These are phyloP conservation scores for Limnephilus marmoratus DNA, from an alignment of 2,888 invertebrate genomes.

Conservation along the genomic window DNA sequence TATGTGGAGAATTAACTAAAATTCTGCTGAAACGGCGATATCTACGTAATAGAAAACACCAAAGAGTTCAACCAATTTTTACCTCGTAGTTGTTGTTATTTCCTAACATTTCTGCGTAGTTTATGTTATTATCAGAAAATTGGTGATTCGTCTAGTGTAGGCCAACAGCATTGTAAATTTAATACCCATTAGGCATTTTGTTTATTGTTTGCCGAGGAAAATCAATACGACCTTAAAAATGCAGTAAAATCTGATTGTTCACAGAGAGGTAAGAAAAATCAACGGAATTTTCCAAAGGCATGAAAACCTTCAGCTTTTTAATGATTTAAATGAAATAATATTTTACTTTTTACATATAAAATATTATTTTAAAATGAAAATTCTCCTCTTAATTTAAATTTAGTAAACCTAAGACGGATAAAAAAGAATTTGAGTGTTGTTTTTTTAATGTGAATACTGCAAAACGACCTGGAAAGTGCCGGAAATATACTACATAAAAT, in stretches of 20 bases:
- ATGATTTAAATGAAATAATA: too few species aligned
- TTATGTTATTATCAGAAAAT: neutral
- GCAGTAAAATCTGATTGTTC: neutral
- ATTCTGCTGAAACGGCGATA: neutral
- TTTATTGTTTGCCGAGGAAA: neutral
- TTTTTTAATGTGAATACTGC: too few species aligned
- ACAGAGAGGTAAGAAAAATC: neutral
- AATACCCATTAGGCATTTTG: neutral
- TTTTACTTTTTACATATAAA: too few species aligned
- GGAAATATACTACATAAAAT: too few species aligned
- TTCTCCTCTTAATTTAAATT: neutral
- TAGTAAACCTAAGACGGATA: neutral
- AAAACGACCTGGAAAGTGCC: too few species aligned
- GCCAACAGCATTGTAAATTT: neutral
- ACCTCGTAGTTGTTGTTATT: neutral
- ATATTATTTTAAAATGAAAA: neutral
- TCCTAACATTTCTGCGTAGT: neutral
- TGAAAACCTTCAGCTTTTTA: neutral
- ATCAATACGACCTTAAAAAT: neutral
- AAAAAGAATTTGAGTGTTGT: too few species aligned
- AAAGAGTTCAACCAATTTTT: neutral
- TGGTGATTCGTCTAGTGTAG: neutral
- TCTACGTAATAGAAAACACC: neutral
- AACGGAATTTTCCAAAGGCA: neutral
- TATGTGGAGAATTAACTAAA: neutral